These are phyloP conservation scores for Procambarus clarkii DNA, from an alignment of 1,140 invertebrate species.

Conservation along the genomic window DNA sequence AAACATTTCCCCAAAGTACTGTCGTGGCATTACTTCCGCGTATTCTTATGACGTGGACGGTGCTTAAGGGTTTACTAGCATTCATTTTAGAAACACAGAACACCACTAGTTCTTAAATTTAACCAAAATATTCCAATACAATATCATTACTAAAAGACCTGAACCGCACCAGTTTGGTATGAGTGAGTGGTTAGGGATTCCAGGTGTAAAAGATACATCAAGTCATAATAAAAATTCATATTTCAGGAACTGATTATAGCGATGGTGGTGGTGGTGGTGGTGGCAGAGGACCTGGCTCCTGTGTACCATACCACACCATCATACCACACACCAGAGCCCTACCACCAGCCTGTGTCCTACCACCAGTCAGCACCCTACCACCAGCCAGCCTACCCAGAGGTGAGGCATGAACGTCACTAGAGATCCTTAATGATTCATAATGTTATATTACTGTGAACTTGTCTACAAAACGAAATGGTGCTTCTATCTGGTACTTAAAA, in stretches of 20 bases:
- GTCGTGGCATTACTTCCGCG: too few species aligned
- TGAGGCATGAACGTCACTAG: neutral
- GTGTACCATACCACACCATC: neutral
- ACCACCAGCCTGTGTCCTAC: neutral
- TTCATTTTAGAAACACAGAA: too few species aligned
- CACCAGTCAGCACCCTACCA: neutral
- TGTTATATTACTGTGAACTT: neutral
- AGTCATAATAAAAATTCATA: too few species aligned
- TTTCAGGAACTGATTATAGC: neutral
- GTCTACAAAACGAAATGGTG: neutral
- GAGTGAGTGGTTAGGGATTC: too few species aligned
- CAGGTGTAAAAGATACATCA: too few species aligned
- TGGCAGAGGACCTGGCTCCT: neutral
- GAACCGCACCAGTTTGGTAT: too few species aligned
- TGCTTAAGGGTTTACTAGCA: too few species aligned
- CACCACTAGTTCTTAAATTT: too few species aligned
- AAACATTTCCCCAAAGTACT: too few species aligned
- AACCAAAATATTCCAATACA: too few species aligned
- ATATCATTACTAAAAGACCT: too few species aligned
- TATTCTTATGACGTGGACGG: too few species aligned
- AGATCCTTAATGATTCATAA: neutral
- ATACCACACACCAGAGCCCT: neutral
- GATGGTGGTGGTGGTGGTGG: neutral
- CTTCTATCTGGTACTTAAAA: neutral
- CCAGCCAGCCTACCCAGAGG: constrained; percentile 10